These are phyloP conservation scores for Oscheius sp. DNA, from an alignment of 2,888 invertebrate species.

Conservation along the genomic window DNA sequence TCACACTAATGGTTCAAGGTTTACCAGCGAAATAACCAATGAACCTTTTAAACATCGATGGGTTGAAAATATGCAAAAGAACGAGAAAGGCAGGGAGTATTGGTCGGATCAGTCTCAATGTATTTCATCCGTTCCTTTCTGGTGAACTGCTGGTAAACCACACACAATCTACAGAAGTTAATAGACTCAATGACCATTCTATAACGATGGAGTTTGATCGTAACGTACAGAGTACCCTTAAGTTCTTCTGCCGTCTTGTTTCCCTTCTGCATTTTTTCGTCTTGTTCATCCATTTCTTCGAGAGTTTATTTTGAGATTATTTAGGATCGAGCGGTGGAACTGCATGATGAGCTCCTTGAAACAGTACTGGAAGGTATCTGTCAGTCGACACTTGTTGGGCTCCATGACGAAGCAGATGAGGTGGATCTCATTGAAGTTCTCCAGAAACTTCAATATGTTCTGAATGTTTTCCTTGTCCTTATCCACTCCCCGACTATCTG, in stretches of 20 bases:
- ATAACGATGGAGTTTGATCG: background rate
- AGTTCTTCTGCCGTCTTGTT: background rate
- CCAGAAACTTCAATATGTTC: constrained; percentile 5
- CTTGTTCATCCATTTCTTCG: background rate
- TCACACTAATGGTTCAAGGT: no score
- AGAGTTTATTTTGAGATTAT: constrained; percentile 38
- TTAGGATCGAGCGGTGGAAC: constrained; percentile 44
- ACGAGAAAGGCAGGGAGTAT: no score
- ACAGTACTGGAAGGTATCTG: constrained; percentile 49
- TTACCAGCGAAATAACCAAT: no score
- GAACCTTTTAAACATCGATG: no score
- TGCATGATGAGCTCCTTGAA: constrained; percentile 52
- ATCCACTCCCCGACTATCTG: background rate
- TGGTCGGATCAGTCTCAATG: background rate
- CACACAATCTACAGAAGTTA: background rate
- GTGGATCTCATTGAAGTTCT: constrained; percentile 26
- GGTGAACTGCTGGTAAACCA: background rate
- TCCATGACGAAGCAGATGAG: constrained; percentile 45
- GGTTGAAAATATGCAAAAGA: no score
- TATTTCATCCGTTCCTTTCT: background rate
- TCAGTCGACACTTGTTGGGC: constrained; percentile 39
- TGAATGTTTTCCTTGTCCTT: constrained; percentile 12
- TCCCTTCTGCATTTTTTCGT: background rate
- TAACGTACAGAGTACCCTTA: background rate
- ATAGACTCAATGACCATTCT: background rate